Evolutionary conservation across 2,113 vertebrate genomes (phyloP).

Genomic region (Machaerirhynchus nigripectus): DNA sequence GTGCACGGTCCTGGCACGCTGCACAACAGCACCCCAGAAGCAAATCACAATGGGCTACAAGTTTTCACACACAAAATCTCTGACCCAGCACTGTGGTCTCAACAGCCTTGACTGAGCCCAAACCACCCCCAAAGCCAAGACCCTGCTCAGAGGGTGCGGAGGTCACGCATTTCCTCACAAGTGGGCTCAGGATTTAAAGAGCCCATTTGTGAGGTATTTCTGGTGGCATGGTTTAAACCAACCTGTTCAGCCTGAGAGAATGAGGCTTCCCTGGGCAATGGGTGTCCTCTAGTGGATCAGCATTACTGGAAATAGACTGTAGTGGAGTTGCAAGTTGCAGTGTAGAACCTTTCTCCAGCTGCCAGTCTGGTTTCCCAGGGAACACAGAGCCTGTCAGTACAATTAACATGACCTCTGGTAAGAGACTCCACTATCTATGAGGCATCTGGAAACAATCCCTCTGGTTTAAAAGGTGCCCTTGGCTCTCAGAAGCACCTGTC

Average conservation of each 20-base stretch:
- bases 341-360: neutral
- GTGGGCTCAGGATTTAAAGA: neutral
- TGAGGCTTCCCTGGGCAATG: neutral
- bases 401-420: neutral
- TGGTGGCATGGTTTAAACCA: neutral
- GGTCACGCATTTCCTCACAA: fast-evolving
- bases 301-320: neutral
- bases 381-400: neutral
- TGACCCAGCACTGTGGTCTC: too few relatives aligned
- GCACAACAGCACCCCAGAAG: neutral
- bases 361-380: neutral
- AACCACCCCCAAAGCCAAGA: neutral
- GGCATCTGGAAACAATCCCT: neutral
- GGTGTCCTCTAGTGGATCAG: neutral
- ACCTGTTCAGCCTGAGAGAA: neutral
- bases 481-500: neutral
- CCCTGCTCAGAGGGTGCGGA: fast-evolving
- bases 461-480: neutral
- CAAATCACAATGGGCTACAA: fast-evolving
- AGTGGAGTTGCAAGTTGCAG: neutral
- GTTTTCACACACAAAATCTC: neutral
- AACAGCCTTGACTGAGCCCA: fast-evolving
- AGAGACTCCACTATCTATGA: neutral
- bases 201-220: neutral
- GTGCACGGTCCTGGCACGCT: fast-evolving